phyloP scores from a whole-genome alignment of 23 tunicate genomes.

The Phallusia fumigata region DNA sequence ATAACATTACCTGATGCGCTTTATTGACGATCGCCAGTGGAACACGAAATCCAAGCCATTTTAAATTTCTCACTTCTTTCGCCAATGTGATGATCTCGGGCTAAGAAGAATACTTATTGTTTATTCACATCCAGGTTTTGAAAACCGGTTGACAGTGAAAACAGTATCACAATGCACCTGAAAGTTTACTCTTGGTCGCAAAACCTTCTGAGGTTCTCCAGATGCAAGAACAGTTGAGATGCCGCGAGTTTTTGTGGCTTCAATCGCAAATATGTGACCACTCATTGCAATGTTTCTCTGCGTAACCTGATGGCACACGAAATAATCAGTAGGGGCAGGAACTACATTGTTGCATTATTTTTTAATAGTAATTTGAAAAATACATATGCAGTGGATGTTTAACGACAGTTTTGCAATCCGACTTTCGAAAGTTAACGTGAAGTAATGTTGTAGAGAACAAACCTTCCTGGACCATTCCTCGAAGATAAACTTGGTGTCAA shows the following conservation, averaged over 20 bases:
- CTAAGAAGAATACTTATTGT: constrained; percentile 31
- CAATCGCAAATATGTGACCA: constrained; percentile 94
- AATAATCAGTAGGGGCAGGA: no score
- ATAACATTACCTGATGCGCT: constrained; percentile 99
- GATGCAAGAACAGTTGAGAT: constrained; percentile 16
- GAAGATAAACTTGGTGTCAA: constrained; percentile 83
- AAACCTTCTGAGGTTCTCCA: constrained; percentile 56
- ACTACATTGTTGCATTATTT: not conserved
- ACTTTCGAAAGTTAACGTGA: no score
- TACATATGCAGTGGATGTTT: no score
- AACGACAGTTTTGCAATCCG: no score
- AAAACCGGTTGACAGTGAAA: no score
- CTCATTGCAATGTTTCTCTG: constrained; percentile 87
- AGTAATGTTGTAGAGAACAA: no score
- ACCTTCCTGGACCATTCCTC: constrained; percentile 92
- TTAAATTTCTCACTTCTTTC: constrained; percentile 94
- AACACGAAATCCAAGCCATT: constrained; percentile 95
- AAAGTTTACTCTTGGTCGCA: constrained; percentile 70
- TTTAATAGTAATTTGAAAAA: not conserved
- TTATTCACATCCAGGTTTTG: no score
- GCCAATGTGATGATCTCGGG: constrained; percentile 93
- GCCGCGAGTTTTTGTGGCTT: constrained; percentile 51
- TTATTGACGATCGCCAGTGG: constrained; percentile 96
- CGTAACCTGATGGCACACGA: no score
- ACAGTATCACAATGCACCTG: constrained; percentile 41